Conservation (phyloP, 1,140 invertebrate genomes). For the Melitaea cinxia region DNA sequence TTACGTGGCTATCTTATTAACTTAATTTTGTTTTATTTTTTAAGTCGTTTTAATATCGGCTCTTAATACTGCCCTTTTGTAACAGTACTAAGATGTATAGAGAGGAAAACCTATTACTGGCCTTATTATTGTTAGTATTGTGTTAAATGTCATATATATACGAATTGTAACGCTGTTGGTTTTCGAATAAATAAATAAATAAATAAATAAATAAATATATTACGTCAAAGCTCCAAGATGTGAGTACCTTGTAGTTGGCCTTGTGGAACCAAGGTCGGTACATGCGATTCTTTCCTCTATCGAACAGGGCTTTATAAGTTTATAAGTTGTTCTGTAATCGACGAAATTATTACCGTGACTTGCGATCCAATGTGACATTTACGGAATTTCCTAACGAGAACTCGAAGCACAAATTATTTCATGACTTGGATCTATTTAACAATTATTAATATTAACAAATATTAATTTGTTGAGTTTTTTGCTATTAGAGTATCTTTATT, state of each 20-base stretch:
- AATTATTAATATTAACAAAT: not conserved
- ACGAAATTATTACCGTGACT: conserved; percentile 13
- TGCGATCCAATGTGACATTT: conserved; percentile 2
- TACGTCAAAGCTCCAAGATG: conserved; percentile 2
- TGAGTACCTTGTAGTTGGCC: not conserved
- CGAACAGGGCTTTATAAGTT: not conserved
- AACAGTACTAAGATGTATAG: no score
- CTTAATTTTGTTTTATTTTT: no score
- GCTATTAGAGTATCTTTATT: no score
- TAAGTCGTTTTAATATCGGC: no score
- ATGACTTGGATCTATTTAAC: not conserved
- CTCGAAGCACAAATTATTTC: not conserved
- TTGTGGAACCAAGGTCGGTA: not conserved
- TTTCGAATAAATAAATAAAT: not conserved
- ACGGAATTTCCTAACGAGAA: not conserved
- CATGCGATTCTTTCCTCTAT: not conserved
- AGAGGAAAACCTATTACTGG: no score
- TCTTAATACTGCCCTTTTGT: no score
- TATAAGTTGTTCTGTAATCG: not conserved
- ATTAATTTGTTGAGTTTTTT: not conserved
- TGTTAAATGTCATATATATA: no score
- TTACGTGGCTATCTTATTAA: no score
- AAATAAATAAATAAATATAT: not conserved
- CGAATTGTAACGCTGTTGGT: no score
- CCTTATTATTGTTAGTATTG: no score